These are phyloP conservation scores for Anticlea derivata DNA, from an alignment of 2,888 invertebrate genomes.

Conservation along the genomic window DNA sequence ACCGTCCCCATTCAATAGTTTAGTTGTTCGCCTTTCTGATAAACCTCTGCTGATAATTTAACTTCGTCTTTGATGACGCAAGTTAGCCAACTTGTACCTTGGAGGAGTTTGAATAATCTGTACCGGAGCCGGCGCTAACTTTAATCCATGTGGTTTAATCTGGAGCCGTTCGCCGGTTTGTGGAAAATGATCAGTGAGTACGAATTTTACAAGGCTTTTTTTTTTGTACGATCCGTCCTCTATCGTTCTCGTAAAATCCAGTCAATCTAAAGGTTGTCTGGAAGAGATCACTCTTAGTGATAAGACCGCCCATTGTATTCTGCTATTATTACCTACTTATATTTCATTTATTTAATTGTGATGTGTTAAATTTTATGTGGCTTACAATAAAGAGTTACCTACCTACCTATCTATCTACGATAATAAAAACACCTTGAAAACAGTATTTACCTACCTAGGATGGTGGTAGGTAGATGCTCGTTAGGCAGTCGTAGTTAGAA, in stretches of 20 bases:
- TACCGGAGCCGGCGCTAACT: slow-evolving; percentile 20
- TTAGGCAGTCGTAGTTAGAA: not conserved
- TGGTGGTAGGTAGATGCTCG: not conserved
- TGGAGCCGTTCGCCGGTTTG: slow-evolving; percentile 7
- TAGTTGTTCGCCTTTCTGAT: slow-evolving; percentile 27
- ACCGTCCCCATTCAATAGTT: slow-evolving; percentile 26
- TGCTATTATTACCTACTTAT: no score
- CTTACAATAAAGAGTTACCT: not conserved
- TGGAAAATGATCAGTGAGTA: slow-evolving; percentile 4
- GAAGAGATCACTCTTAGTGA: no score
- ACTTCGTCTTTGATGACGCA: slow-evolving; percentile 28
- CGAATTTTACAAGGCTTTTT: not conserved
- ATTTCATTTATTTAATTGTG: no score
- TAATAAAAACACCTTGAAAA: no score
- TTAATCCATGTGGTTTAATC: slow-evolving; percentile 25
- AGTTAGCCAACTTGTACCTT: slow-evolving; percentile 24
- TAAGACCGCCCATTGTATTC: no score
- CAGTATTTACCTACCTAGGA: not conserved
- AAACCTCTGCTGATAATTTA: slow-evolving; percentile 30
- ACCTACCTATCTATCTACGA: not conserved
- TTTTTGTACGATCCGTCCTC: no score
- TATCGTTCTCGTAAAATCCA: no score
- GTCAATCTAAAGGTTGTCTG: no score
- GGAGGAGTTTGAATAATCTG: slow-evolving; percentile 27
- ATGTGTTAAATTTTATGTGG: no score